Base-by-base conservation (phyloP, 2,888 invertebrate genomes). In the Dolichomitus sp. region DNA sequence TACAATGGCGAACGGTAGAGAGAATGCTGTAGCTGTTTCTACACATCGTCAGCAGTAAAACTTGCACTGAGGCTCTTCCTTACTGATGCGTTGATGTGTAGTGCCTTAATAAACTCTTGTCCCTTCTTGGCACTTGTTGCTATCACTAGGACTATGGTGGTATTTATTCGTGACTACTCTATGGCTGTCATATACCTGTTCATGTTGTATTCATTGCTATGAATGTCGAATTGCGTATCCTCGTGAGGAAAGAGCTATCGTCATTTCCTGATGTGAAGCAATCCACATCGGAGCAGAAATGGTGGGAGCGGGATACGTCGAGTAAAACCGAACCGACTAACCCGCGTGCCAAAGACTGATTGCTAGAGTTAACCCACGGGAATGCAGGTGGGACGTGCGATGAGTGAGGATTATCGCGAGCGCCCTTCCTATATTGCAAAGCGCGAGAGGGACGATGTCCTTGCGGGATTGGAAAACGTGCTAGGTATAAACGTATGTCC, bases 281-380 rank as follows among this genome's bases (percentile, higher is more conserved):
- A 68, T 76, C 48, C 48, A 23, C 27, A 50, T 33, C n/a, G 23
- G 54, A 12, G 14, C 19, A 14, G 54, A 9, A 14, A 70, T 27
- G 9, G n/a, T 11, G 54, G 27, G 40, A 57, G 37, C 33, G 45
- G 45, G n/a, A 45, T 33, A 48, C 30, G 7, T 7, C 12, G 19
- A 14, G 45, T 57, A 57, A 30, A 50, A 19, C 33, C 42, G 40
- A n/a, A 50, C 23, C 50, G 6, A 54, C 37, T 14, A 61, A 33
- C 40, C 75, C 81, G 84, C 83, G 86, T 88, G 89, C 89, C 88
- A 87, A 88, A 84, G 87, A 78, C 84, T 87, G 87, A 90, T 89
- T 85, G 81, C 80, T 59, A 78, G 72, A 87, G 86, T 88, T 87
- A 70, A 89, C 88, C 87, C 88, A 86, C 48, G 80, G 87, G 87